Conservation (phyloP, 2,113 vertebrate genomes). For the Bufo bufo region DNA sequence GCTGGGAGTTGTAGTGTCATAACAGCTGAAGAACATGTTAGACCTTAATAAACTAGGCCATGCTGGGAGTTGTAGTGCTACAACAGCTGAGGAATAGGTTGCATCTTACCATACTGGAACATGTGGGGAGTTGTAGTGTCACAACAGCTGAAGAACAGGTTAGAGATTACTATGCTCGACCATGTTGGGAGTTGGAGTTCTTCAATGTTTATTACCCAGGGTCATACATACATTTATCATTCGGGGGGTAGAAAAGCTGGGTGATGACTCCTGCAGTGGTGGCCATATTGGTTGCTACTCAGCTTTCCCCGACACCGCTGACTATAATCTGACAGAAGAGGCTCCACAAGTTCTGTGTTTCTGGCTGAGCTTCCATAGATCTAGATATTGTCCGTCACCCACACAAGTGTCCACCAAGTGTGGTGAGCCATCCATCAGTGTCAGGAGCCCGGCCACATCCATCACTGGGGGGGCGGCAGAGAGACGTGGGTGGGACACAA, state of each 20-base stretch:
- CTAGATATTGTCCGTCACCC: background rate
- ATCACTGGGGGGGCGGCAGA: background rate
- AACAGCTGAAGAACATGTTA: no score
- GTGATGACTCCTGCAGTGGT: background rate
- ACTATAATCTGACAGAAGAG: no score
- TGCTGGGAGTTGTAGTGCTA: background rate
- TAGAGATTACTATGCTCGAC: no score
- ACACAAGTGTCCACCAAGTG: background rate
- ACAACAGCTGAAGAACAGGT: background rate
- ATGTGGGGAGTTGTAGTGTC: background rate
- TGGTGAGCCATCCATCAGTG: background rate
- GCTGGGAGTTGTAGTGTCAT: no score
- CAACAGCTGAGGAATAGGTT: background rate
- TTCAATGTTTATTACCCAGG: no score
- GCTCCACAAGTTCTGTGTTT: background rate
- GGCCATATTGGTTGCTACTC: background rate
- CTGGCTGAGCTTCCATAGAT: background rate
- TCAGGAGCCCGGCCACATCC: background rate
- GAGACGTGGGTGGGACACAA: slow-evolving; percentile 39
- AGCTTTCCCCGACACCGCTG: background rate
- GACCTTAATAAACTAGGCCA: no score
- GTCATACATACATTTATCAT: background rate
- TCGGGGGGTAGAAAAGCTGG: background rate
- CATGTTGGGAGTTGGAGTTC: background rate
- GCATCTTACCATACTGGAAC: no score